phyloP scores from a whole-genome alignment of 2,888 invertebrate species.

The Quadroppia sp. region DNA sequence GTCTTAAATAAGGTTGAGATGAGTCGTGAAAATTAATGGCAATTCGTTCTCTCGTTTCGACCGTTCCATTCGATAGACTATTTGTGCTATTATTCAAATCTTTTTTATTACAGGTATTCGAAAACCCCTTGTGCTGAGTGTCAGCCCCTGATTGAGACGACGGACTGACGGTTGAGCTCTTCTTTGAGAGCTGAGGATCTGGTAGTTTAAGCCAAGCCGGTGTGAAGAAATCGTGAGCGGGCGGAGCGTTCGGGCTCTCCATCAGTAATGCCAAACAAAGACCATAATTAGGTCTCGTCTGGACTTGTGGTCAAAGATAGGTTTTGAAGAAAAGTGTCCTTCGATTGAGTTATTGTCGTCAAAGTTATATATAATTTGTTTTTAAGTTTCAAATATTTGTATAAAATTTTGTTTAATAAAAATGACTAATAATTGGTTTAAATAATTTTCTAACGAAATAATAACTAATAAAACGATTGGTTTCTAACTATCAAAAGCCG shows the following conservation, averaged over 20 bases:
- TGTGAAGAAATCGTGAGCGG: constrained; percentile 56
- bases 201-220: constrained; percentile 54
- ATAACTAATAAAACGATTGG: constrained; percentile 4
- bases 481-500: not conserved
- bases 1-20: constrained; percentile 21
- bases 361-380: no score
- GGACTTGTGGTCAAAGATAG: constrained; percentile 2
- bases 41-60: not conserved
- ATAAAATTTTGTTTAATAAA: not conserved
- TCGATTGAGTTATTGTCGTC: no score
- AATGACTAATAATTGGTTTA: constrained; percentile 2
- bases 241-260: constrained; percentile 52
- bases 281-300: constrained; percentile 33
- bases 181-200: constrained; percentile 46
- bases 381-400: not conserved
- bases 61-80: not conserved
- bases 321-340: not conserved
- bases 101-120: not conserved
- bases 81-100: constrained; percentile 12
- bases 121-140: not conserved
- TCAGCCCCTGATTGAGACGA: not conserved
- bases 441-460: not conserved
- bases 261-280: constrained; percentile 45
- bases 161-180: not conserved
- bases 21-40: not conserved